Percentiles rank a stretch among this genome's conserved stretches.
Evolutionary conservation across 2,888 invertebrate genomes (phyloP).

Genomic region (Pheosia gnoma): DNA sequence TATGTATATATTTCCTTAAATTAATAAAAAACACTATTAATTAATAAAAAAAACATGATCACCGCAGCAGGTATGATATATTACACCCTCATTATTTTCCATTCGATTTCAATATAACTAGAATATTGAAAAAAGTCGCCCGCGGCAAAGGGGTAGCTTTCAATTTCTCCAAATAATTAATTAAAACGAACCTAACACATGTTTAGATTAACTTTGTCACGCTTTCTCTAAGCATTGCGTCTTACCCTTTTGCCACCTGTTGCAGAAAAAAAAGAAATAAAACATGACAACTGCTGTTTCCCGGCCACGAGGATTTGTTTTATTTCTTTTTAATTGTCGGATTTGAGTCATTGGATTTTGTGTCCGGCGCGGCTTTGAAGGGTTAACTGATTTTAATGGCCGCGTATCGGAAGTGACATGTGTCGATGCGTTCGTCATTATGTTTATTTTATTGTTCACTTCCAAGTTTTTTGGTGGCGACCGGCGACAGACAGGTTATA

Average conservation of each 20-base stretch:
- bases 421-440: conserved; percentile 75
- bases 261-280: conserved; percentile 51
- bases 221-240: conserved; percentile 78
- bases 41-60: conserved; percentile 31
- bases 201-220: conserved; percentile 77
- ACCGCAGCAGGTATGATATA: conserved; percentile 36
- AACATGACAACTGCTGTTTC: conserved; percentile 73
- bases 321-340: conserved; percentile 83
- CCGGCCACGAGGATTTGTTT: conserved; percentile 80
- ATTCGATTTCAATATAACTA: conserved; percentile 43
- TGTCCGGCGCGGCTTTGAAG: conserved; percentile 51
- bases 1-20: no score
- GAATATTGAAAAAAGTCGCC: conserved; percentile 35
- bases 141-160: conserved; percentile 69
- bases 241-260: conserved; percentile 74
- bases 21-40: conserved; percentile 12
- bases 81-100: conserved; percentile 39
- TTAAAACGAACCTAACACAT: conserved; percentile 76
- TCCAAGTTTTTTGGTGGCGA: conserved; percentile 30
- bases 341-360: conserved; percentile 47
- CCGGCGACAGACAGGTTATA: conserved; percentile 21
- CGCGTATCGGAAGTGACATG: conserved; percentile 79
- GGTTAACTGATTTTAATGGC: conserved; percentile 71
- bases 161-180: conserved; percentile 78
- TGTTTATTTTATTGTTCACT: conserved; percentile 66